Percentiles rank a stretch among this genome's conserved stretches.
Conservation (phyloP, 1,140 invertebrate genomes). For the Lineus longissimus region DNA sequence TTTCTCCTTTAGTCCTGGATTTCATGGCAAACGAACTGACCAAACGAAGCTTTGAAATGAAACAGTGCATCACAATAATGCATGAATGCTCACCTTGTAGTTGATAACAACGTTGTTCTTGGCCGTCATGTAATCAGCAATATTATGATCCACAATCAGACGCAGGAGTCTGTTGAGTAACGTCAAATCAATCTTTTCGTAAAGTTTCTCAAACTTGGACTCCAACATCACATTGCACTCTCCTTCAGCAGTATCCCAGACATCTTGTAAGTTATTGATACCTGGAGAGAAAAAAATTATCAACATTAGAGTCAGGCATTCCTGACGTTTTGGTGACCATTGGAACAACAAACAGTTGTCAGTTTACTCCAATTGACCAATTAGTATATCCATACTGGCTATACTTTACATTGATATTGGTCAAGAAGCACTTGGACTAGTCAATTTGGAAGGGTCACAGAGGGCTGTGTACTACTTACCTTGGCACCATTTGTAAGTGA, state of each 20-base stretch:
- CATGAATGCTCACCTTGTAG: conserved; percentile 83
- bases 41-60: too few species aligned
- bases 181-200: conserved; percentile 99
- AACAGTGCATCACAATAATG: too few species aligned
- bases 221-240: conserved; percentile 99
- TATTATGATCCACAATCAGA: conserved; percentile 98
- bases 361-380: too few species aligned
- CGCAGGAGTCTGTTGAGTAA: conserved; percentile 91
- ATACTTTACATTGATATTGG: too few species aligned
- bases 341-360: too few species aligned
- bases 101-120: conserved; percentile 99
- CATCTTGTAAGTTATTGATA: conserved; percentile 95
- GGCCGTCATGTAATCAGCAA: conserved; percentile 99
- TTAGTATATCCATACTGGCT: too few species aligned
- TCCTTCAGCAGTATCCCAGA: conserved; percentile 97
- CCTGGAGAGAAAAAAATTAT: conserved; percentile 55
- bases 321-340: too few species aligned
- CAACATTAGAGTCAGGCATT: too few species aligned
- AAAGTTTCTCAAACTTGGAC: conserved; percentile 95
- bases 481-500: conserved; percentile 99
- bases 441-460: too few species aligned
- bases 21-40: neutral
- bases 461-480: too few species aligned
- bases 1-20: too few species aligned
- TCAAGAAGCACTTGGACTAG: too few species aligned